Percentiles rank a stretch among this genome's conserved stretches.
phyloP scores from a whole-genome alignment of 2,888 invertebrate genomes.

The Chrysotoxum bicinctum region DNA sequence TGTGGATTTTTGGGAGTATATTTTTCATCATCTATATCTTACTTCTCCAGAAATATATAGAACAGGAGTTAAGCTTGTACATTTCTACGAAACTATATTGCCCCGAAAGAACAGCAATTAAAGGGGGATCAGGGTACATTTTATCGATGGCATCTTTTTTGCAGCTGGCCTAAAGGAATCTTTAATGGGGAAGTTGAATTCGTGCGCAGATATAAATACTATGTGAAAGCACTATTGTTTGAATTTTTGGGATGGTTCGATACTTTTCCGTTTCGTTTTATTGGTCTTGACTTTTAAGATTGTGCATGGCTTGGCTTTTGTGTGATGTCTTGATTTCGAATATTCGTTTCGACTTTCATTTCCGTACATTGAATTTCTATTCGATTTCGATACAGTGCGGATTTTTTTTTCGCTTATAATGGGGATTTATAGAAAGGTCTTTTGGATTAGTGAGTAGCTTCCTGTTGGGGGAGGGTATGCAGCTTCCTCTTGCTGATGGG shows the following conservation, averaged over 20 bases:
- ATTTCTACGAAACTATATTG: background rate
- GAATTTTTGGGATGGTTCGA: background rate
- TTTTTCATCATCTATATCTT: background rate
- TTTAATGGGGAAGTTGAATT: background rate
- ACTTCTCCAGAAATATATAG: background rate
- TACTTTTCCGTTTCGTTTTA: background rate
- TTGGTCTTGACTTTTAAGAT: background rate
- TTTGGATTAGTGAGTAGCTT: background rate
- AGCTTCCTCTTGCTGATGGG: background rate
- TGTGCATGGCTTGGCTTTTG: background rate
- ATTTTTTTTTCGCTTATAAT: background rate
- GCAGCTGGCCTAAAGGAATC: background rate
- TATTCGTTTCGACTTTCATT: constrained; percentile 18
- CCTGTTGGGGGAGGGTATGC: constrained; percentile 2
- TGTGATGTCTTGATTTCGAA: background rate
- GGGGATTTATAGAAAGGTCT: background rate
- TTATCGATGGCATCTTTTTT: background rate
- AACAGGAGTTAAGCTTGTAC: background rate
- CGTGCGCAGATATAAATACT: background rate
- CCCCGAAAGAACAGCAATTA: constrained; percentile 5
- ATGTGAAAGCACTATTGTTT: background rate
- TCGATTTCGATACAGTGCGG: background rate
- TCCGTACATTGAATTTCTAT: constrained; percentile 13
- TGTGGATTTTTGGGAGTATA: background rate
- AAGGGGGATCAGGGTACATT: constrained; percentile 1